Base-by-base conservation (phyloP, 2,113 vertebrate genomes). In the Silurus meridionalis region DNA sequence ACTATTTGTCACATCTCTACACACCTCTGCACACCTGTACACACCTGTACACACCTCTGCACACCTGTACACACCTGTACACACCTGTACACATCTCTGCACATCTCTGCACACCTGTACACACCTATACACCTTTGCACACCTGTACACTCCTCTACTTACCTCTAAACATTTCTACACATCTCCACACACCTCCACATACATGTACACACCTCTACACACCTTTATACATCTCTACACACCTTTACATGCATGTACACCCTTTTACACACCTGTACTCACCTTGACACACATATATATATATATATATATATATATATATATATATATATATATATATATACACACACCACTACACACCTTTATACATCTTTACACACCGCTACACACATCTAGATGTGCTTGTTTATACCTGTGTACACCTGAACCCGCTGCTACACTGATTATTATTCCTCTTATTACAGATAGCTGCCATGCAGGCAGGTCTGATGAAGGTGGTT, bases 401-500 rank as follows among this genome's bases (percentile, higher is more conserved):
- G 37, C 37, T 37, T 37, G 37, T 37, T 2, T 2, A 37, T 37
- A 37, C 37, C 37, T 37, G 37, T 37, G 37, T 37, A 57, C 55
- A 57, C 55, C 55, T 57, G 55, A 57, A 57, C 55, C 13, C 55
- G 3, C 13, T 13, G 7, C 37, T 37, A 37, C 37, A 37, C 37
- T 37, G 2, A 50, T 61, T 52, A 14, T 67, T 8, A 2, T 3
- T 46, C 10, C 37, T 13, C n/a, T 52, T 84, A 17, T 85, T 28
- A 1, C 91, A 99, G 98, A 95, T 99, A 85, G 94, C 95, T 80
- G 97, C 98, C 67, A 97, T 99, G 93, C 97, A 98, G 92, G 96
- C 96, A 5, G 98, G 98, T 64, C 94, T 99, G 89, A 93, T 99
- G 88, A 99, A 98, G 92, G 98, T 99, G 82, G 96, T 99, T 17